Base-by-base conservation (phyloP, 2,888 invertebrate genomes). In the Megalurothrips usitatus region DNA sequence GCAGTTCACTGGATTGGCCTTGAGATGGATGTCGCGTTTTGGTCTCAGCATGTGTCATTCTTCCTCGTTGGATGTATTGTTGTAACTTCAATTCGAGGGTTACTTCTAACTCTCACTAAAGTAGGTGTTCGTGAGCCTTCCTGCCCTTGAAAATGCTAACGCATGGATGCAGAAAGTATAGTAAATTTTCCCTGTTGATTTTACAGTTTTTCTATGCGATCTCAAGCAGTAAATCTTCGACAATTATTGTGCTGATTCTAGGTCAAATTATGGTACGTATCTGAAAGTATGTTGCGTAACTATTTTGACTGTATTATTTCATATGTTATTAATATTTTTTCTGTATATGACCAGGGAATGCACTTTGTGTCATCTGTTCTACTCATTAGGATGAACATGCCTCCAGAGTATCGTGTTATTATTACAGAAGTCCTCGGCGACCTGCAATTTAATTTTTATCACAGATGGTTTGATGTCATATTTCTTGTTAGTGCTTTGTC, bases 401-500 rank as follows among this genome's bases (percentile, higher is more conserved):
- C 99, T 0, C 92, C 95, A 0, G 97, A 99, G 87, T 99, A 99
- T 87, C 91, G 99, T 63, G 93, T 93, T 79, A 99, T 99, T 80
- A 94, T 96, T 83, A 94, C 94, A 0, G 92, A 94, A 89, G 99
- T 99, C 0, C 88, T 99, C 26, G 99, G 99, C 0, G 98, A 98
- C 86, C 89, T 99, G 82, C 98, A 99, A 87, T 99, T 99, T 85
- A 98, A 96, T 87, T 99, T 99, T 90, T 99, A 99, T 87, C 99
- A 99, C 87, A 91, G 99, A 82, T 99, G 99, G 99, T 99, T 99
- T 87, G 99, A 99, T 88, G 99, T 99, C 8, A 99, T 99, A 86
- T 99, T 99, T 87, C 89, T 99, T 82, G 95, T 99, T 43, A 97
- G 97, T 86, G 99, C 99, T 0, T 87, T 99, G 68, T 96, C 97